Evolutionary conservation across 2,888 invertebrate species (phyloP), one percentile per base, ranked within the genome.

Genomic region (Lasioglossum vierecki): DNA sequence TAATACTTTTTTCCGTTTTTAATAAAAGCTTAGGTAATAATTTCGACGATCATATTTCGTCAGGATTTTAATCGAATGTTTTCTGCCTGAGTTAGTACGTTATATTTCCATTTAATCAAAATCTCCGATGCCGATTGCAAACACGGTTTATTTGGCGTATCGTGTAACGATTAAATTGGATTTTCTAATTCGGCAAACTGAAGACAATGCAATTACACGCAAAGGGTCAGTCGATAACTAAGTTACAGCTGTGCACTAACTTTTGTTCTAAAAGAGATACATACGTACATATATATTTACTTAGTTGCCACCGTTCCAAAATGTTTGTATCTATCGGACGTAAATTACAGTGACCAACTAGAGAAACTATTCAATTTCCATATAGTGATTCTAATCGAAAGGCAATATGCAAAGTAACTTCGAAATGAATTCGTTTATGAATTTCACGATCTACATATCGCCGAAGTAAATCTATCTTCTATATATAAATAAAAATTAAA

Each of bases 221-320:
- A 63, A 63, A 63, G 63, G 63, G 63, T 63, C 63, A 63, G 63
- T 30, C 63, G 2, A 63, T 63, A 63, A 63, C 30, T 63, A 30
- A 63, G 63, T 63, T 63, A 63, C 30, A 63, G 63, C 15, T 63
- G 30, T 26, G n/a, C 63, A 30, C 63, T 63, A 63, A 63, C 63
- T 63, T 63, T 30, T 15, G 11, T 63, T 13, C 30, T 63, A 15
- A 63, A 63, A 63, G 63, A 63, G 63, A 63, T 63, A 63, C 63
- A 15, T 11, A 60, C n/a, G 4, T 11, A 30, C 26, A 30, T 63
- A 60, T 13, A 4, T n/a, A 63, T 30, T 15, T 26, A 30, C 30
- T 63, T 63, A 63, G 15, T 30, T 63, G 30, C 13, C 30, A 30
- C 15, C 15, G 30, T 30, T 63, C 6, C 63, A 6, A 63, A 63